Percentiles rank a stretch among this genome's conserved stretches.
Conservation (phyloP, 2,113 vertebrate species). For the Silurus asotus region DNA sequence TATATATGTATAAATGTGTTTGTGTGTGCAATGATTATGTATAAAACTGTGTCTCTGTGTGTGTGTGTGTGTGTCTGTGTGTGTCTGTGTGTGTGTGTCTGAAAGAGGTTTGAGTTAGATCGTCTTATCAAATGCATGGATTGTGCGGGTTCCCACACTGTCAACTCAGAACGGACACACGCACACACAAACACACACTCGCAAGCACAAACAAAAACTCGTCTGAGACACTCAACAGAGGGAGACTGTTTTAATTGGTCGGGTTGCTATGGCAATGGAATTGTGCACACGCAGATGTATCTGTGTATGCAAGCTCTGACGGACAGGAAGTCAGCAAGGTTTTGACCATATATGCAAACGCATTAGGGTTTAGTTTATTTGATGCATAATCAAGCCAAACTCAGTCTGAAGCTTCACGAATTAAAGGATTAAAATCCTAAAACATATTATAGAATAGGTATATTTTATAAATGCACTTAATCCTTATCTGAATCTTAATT, state of each 20-base stretch:
- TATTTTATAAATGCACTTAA: not conserved
- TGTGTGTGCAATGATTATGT: not conserved
- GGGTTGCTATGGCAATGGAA: not conserved
- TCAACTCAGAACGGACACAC: not conserved
- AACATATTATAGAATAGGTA: not conserved
- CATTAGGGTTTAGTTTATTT: not conserved
- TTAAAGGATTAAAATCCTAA: not conserved
- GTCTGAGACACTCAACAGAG: slow-evolving; percentile 20
- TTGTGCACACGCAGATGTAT: not conserved
- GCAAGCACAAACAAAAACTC: not conserved
- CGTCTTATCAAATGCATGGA: not conserved
- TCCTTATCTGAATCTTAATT: not conserved
- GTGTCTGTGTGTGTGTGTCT: too few species aligned
- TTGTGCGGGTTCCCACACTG: not conserved
- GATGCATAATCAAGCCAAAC: not conserved
- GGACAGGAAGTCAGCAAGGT: slow-evolving; percentile 19
- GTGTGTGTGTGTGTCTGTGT: too few species aligned
- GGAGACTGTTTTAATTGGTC: not conserved
- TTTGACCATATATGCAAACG: slow-evolving; percentile 7
- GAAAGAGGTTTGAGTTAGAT: not conserved
- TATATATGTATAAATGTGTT: too few species aligned
- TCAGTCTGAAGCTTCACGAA: not conserved
- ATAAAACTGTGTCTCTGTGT: not conserved
- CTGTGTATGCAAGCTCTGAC: not conserved
- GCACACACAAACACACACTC: not conserved